These are phyloP conservation scores for Drosophila dives DNA, from an alignment of 2,888 invertebrate species.

Conservation along the genomic window DNA sequence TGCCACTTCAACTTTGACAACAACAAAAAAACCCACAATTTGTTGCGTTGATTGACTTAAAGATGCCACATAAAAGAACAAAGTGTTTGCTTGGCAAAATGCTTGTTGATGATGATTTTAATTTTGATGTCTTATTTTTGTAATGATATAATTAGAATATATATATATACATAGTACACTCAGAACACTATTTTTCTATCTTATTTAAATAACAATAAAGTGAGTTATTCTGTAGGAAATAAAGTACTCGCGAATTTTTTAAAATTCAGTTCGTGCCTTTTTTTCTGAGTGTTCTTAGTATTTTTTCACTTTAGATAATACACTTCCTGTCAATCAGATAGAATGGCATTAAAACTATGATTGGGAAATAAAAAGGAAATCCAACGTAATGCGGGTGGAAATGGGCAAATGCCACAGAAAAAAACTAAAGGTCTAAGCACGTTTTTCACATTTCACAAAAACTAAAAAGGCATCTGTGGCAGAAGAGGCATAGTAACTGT, in stretches of 20 bases:
- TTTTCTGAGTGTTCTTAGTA: background rate
- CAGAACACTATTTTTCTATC: too few relatives aligned
- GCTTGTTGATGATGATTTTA: background rate
- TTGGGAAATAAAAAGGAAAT: slow-evolving; percentile 11
- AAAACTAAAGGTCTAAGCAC: slow-evolving; percentile 54
- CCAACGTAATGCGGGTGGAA: slow-evolving; percentile 1
- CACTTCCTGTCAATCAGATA: slow-evolving; percentile 1
- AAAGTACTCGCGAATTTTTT: background rate
- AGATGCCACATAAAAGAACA: slow-evolving; percentile 9
- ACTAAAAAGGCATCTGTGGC: background rate
- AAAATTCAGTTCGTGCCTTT: background rate
- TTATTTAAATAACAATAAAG: too few relatives aligned
- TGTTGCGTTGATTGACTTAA: slow-evolving; percentile 13
- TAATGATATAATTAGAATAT: background rate
- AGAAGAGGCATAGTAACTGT: slow-evolving; percentile 13
- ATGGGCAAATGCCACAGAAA: slow-evolving; percentile 37
- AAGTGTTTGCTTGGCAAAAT: background rate
- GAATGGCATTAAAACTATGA: slow-evolving; percentile 33
- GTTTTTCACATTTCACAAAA: slow-evolving; percentile 71
- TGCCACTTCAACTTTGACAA: slow-evolving; percentile 1
- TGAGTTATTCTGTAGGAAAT: too few relatives aligned
- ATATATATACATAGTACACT: background rate
- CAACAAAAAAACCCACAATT: background rate
- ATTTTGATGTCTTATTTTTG: background rate
- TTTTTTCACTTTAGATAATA: background rate